phyloP scores from a whole-genome alignment of 2,113 vertebrate genomes.

The Oryzias melastigma region DNA sequence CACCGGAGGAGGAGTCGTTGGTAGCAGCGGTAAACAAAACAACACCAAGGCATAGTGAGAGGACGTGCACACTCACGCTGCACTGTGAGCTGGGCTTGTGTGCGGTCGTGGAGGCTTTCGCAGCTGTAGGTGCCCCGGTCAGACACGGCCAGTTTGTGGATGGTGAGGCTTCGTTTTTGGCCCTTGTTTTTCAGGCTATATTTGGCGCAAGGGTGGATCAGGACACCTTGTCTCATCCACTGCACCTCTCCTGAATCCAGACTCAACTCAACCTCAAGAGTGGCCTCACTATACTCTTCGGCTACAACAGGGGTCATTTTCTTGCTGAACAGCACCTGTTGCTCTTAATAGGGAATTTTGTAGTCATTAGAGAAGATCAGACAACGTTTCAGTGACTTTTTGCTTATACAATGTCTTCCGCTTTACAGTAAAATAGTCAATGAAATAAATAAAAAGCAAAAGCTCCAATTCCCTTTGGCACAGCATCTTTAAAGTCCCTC shows the following conservation, averaged over 20 bases:
- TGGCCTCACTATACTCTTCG: conserved; percentile 83
- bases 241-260: conserved; percentile 81
- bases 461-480: too few species aligned
- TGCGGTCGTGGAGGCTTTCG: conserved; percentile 90
- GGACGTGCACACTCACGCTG: conserved; percentile 84
- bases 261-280: conserved; percentile 86
- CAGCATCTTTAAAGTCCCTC: too few species aligned
- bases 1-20: conserved; percentile 8
- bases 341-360: conserved; percentile 71
- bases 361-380: background rate
- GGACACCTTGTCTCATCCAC: conserved; percentile 90
- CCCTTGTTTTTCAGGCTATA: conserved; percentile 79
- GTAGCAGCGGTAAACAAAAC: conserved; percentile 67
- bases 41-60: conserved; percentile 65
- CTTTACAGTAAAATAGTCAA: too few species aligned
- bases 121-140: conserved; percentile 92
- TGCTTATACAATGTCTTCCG: too few species aligned
- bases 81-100: conserved; percentile 86
- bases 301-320: conserved; percentile 80
- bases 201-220: conserved; percentile 81
- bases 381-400: background rate
- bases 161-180: conserved; percentile 76
- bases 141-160: conserved; percentile 73
- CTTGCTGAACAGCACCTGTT: conserved; percentile 85
- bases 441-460: too few species aligned